A percentile compares a stretch with the other conserved stretches of the same genome.
Conservation (phyloP, 2,113 vertebrate species). For the Mionectes macconnelli region DNA sequence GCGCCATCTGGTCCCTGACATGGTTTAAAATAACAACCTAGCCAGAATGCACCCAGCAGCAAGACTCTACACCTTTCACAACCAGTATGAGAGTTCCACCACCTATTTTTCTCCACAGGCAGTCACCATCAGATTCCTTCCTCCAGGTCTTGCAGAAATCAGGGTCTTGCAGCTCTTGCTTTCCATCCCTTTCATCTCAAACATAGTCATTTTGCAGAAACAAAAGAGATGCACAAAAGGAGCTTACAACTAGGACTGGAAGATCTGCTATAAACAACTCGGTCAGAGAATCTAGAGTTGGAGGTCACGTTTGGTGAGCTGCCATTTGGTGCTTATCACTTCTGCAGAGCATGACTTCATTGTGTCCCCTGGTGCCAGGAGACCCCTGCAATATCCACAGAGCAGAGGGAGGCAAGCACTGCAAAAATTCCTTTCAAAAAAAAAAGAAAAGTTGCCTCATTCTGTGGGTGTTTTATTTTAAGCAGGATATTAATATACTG, state of each 20-base stretch:
- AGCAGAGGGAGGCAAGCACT: background rate
- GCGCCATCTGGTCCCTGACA: slow-evolving; percentile 39
- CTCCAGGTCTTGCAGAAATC: background rate
- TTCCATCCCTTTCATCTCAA: background rate
- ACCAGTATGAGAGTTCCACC: background rate
- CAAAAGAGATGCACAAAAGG: background rate
- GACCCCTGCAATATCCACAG: background rate
- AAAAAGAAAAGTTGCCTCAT: no score
- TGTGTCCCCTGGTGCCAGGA: background rate
- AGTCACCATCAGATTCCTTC: background rate
- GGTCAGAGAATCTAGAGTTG: background rate
- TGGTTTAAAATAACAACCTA: slow-evolving; percentile 36
- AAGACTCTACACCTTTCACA: background rate
- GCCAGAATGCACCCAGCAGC: background rate
- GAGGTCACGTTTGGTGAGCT: background rate
- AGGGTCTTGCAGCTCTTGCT: background rate
- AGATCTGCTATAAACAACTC: background rate
- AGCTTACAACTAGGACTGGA: background rate
- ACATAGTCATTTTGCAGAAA: background rate
- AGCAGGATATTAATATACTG: background rate
- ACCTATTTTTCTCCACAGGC: background rate
- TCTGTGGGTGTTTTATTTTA: background rate
- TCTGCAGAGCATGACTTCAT: background rate
- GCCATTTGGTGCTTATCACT: slow-evolving; percentile 3
- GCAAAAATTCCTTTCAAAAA: background rate